These are phyloP conservation scores for Thymallus thymallus DNA, from an alignment of 2,113 vertebrate species.

Conservation along the genomic window DNA sequence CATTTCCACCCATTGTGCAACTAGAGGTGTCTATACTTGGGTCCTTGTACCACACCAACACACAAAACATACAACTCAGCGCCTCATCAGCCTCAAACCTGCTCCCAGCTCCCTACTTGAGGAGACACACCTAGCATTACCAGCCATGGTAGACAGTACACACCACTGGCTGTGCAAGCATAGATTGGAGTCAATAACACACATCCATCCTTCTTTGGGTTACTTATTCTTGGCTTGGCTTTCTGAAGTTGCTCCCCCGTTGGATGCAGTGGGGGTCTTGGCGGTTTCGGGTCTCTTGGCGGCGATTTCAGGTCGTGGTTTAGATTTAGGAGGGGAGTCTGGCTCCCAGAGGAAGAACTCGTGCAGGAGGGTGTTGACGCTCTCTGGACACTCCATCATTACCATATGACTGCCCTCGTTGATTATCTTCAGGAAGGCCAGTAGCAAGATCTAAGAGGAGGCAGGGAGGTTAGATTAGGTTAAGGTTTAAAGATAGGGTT, in stretches of 20 bases:
- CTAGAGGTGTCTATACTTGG: not conserved
- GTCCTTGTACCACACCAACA: not conserved
- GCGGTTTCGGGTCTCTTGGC: constrained; percentile 46
- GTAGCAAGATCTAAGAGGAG: constrained; percentile 84
- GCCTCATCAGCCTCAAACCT: not conserved
- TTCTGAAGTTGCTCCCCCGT: constrained; percentile 1
- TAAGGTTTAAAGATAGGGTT: no score
- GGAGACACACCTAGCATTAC: not conserved
- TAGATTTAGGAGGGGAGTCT: constrained; percentile 50
- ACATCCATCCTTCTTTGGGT: constrained; percentile 3
- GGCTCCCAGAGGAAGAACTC: constrained; percentile 98
- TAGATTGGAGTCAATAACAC: not conserved
- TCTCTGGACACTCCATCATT: constrained; percentile 96
- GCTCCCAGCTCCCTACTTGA: constrained; percentile 14
- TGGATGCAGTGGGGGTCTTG: constrained; percentile 14
- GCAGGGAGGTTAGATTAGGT: not conserved
- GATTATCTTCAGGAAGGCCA: constrained; percentile 94
- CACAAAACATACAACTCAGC: not conserved
- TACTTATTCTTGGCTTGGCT: constrained; percentile 24
- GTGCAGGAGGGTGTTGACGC: constrained; percentile 92
- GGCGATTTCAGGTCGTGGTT: constrained; percentile 59
- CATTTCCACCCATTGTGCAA: not conserved
- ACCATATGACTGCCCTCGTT: constrained; percentile 98
- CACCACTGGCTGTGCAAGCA: constrained; percentile 15
- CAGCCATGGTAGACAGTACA: not conserved